Percentiles rank a stretch among this genome's conserved stretches.
Conservation (phyloP, 2,113 vertebrate genomes). For the Triplophysa tibetana region DNA sequence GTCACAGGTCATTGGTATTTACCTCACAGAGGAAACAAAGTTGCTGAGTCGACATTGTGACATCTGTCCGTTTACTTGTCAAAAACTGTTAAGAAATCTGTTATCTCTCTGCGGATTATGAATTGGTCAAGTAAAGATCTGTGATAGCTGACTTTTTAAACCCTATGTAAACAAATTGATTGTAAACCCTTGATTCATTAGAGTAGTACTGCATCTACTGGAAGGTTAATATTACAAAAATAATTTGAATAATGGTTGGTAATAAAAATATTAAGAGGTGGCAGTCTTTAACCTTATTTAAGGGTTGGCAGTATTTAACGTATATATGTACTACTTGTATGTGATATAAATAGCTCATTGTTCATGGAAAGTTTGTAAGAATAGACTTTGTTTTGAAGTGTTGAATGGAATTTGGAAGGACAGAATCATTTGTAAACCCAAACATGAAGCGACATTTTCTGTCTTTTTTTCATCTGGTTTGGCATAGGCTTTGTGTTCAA, state of each 20-base stretch:
- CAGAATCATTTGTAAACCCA: slow-evolving; percentile 1
- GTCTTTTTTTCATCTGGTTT: not conserved
- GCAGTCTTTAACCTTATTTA: too few relatives aligned
- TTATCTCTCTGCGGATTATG: not conserved
- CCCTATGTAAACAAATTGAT: not conserved
- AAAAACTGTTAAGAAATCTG: not conserved
- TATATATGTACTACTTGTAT: not conserved
- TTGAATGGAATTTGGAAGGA: slow-evolving; percentile 14
- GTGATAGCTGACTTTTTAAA: not conserved
- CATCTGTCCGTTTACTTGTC: not conserved
- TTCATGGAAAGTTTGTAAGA: slow-evolving; percentile 7
- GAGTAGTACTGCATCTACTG: too few relatives aligned
- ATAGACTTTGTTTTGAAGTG: not conserved
- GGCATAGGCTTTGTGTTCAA: not conserved
- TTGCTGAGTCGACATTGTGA: not conserved
- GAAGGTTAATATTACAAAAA: too few relatives aligned
- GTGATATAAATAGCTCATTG: not conserved
- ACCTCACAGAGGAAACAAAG: not conserved
- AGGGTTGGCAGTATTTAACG: too few relatives aligned
- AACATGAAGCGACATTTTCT: not conserved
- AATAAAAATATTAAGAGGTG: too few relatives aligned
- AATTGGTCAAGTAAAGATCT: not conserved
- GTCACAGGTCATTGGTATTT: not conserved
- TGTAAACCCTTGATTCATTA: too few relatives aligned
- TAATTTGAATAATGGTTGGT: too few relatives aligned